Base-by-base conservation (phyloP, 2,113 vertebrate genomes). In the Phylloscopus trochilus region DNA sequence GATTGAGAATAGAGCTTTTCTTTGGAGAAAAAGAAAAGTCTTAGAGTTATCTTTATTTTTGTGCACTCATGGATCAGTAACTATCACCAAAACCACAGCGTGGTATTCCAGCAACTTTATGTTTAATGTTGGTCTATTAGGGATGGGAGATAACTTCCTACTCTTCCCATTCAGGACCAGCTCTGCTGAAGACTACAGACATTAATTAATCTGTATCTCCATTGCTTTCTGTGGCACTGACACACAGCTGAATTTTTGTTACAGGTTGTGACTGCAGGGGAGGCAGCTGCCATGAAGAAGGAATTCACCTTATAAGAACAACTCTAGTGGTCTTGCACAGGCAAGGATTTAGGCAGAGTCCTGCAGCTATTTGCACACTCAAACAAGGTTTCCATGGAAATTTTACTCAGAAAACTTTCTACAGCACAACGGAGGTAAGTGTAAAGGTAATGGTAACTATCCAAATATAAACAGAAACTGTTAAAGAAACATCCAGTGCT, bases 401-500 rank as follows among this genome's bases (percentile, higher is more conserved):
- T 72, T 53, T 60, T 79, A 35, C 17, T 47, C 21, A 41, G 41
- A 77, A 83, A 83, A 16, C 1, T 31, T 19, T 59, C 44, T 88
- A 43, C 31, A 6, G 33, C 17, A 89, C 28, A 83, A 53, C 20
- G 37, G 23, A 69, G 19, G 10, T n/a, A 24, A 76, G 11, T 20
- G 6, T 46, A 87, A 83, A 93, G 27, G 64, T 60, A 96, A 51
- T 58, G 33, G 59, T 68, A 84, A 90, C 92, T 95, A 87, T 82
- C 75, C 83, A 95, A 37, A 89, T 89, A 91, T 83, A 92, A 96
- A 89, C 43, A 96, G 75, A 96, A 96, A 93, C 31, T 85, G 24
- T 83, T 91, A 82, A 93, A 97, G 87, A 95, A 97, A 60, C 73
- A 95, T 69, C 55, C 37, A 80, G 62, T 93, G 76, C 92, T 79